phyloP scores from a whole-genome alignment of 2,113 vertebrate species.

The Acanthochromis polyacanthus region DNA sequence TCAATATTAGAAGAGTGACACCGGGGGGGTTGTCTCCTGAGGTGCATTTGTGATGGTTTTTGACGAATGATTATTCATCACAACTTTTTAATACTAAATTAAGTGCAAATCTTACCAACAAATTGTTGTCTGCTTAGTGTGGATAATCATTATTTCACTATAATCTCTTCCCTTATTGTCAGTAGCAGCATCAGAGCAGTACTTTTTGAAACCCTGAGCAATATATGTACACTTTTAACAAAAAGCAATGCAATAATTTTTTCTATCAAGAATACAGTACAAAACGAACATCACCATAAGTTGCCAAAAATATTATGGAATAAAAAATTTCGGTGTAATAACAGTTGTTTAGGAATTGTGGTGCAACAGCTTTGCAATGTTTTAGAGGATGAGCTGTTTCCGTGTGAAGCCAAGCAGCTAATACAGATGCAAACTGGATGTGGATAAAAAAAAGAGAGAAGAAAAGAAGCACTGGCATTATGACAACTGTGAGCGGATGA shows the following conservation, averaged over 20 bases:
- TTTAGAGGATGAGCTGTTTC: background rate
- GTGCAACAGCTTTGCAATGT: background rate
- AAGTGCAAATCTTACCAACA: background rate
- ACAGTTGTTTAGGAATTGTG: background rate
- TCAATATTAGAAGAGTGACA: conserved; percentile 59
- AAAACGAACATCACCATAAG: no score
- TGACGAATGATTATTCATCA: conserved; percentile 24
- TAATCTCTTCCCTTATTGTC: background rate
- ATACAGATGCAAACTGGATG: conserved; percentile 14
- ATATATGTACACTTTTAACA: no score
- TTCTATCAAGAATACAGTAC: no score
- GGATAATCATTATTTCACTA: background rate
- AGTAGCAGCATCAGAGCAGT: background rate
- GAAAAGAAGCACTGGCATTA: background rate
- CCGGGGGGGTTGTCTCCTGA: conserved; percentile 9
- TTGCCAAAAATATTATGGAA: no score
- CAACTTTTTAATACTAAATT: conserved; percentile 4
- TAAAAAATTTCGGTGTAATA: no score
- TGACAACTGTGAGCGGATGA: conserved; percentile 14
- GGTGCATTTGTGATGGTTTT: conserved; percentile 10
- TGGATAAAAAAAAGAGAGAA: background rate
- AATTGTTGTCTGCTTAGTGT: background rate
- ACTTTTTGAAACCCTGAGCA: no score
- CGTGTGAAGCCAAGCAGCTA: background rate
- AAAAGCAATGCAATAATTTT: no score